Evolutionary conservation across 2,797 vertebrate species (phyloP).

Genomic region (Phyllotis vaccarum): DNA sequence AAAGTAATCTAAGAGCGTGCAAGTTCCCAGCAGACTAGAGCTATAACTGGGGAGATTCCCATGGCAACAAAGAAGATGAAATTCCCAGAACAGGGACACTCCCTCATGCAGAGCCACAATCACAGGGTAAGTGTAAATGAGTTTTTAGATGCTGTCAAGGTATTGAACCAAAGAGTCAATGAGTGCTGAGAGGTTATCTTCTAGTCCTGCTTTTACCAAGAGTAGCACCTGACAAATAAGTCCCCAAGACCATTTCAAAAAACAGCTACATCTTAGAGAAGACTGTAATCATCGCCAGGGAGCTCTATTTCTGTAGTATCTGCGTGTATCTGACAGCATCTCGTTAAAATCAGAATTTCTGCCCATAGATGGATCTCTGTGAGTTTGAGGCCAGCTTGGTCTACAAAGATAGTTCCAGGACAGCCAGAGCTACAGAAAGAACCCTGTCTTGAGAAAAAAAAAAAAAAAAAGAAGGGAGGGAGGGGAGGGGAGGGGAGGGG

Average conservation of each 20-base stretch:
- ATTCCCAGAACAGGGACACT: neutral
- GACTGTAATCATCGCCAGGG: neutral
- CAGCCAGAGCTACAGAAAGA: neutral
- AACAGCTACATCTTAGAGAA: neutral
- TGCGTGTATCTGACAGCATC: too few species aligned
- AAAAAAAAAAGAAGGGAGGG: too few species aligned
- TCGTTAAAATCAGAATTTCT: neutral
- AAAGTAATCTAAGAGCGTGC: neutral
- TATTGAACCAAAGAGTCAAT: neutral
- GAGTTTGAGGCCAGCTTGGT: neutral
- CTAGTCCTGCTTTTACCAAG: neutral
- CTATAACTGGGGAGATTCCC: neutral
- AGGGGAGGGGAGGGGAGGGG: too few species aligned
- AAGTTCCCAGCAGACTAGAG: neutral
- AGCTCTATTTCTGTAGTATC: too few species aligned
- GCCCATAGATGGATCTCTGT: too few species aligned
- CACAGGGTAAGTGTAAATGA: neutral
- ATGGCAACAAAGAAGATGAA: neutral
- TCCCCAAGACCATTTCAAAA: neutral
- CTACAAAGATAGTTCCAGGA: neutral
- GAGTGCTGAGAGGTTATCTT: neutral
- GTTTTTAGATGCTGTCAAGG: neutral
- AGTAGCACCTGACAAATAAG: neutral
- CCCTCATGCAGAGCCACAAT: neutral
- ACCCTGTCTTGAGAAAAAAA: neutral